Percentiles rank a stretch among this genome's conserved stretches.
Evolutionary conservation across 1,140 invertebrate species (phyloP).

Genomic region (Ctenoplectra terminalis): DNA sequence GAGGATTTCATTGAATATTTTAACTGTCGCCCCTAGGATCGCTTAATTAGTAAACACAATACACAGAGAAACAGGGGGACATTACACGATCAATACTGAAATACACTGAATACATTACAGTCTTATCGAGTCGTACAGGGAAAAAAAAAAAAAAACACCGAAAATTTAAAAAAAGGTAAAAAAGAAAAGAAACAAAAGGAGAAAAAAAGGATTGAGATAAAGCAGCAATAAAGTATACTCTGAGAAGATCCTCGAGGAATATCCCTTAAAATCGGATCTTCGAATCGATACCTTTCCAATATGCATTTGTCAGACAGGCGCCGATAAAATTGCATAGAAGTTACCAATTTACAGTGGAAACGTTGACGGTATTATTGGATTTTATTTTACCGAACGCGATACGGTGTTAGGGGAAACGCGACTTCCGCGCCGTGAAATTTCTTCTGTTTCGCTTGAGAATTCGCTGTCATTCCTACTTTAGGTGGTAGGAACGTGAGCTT

Average conservation of each 20-base stretch:
- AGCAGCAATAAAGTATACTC: too few species aligned
- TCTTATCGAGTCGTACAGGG: background rate
- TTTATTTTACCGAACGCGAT: slow-evolving; percentile 3
- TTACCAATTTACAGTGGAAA: slow-evolving; percentile 11
- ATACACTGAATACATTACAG: background rate
- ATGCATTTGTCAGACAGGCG: background rate
- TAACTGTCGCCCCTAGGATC: slow-evolving; percentile 5
- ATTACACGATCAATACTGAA: slow-evolving; percentile 8
- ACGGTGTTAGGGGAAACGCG: background rate
- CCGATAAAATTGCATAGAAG: slow-evolving; percentile 17
- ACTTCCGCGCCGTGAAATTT: background rate
- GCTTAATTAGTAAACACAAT: slow-evolving; percentile 37
- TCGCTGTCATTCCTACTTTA: too few species aligned
- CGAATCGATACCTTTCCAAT: background rate
- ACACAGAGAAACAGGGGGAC: background rate
- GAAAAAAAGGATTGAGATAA: too few species aligned
- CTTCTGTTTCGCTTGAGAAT: background rate
- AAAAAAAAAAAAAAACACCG: background rate
- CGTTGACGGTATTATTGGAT: slow-evolving; percentile 18
- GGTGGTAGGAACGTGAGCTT: too few species aligned
- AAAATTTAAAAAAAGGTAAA: background rate
- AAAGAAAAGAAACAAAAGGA: too few species aligned
- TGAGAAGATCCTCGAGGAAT: background rate
- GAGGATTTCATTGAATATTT: slow-evolving; percentile 44
- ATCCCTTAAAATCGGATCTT: background rate